phyloP scores from a whole-genome alignment of 2,797 vertebrate genomes.

The Periophthalmus magnuspinnatus region DNA sequence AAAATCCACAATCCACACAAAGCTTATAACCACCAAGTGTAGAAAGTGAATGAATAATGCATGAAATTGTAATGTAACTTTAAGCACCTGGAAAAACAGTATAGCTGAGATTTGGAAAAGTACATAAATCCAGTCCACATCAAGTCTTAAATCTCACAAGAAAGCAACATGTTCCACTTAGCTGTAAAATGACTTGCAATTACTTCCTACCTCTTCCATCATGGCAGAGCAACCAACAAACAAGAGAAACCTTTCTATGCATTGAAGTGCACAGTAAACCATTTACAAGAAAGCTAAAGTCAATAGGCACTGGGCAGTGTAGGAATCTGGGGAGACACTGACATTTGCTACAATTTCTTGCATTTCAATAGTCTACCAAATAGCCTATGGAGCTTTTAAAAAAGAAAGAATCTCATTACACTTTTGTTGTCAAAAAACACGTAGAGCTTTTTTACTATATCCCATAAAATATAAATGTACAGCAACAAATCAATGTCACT shows the following conservation, averaged over 20 bases:
- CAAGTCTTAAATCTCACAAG: no score
- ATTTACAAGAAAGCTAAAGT: no score
- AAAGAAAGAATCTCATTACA: background rate
- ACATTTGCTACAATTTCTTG: background rate
- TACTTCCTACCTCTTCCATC: no score
- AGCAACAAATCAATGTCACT: background rate
- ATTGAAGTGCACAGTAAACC: no score
- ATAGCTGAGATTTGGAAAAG: no score
- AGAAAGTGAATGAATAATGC: background rate
- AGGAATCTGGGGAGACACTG: background rate
- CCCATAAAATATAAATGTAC: background rate
- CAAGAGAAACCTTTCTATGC: no score
- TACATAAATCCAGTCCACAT: no score
- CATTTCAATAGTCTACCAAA: background rate
- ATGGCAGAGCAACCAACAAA: no score
- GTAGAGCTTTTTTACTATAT: background rate
- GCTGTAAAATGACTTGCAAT: no score
- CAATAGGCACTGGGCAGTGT: background rate
- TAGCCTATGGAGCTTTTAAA: background rate
- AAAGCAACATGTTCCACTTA: no score
- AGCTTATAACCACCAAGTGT: background rate
- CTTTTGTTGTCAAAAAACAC: background rate
- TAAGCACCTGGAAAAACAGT: background rate
- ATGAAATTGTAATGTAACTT: background rate
- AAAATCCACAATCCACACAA: no score